phyloP scores from a whole-genome alignment of 2,797 vertebrate genomes.

The Rachycentron canadum region DNA sequence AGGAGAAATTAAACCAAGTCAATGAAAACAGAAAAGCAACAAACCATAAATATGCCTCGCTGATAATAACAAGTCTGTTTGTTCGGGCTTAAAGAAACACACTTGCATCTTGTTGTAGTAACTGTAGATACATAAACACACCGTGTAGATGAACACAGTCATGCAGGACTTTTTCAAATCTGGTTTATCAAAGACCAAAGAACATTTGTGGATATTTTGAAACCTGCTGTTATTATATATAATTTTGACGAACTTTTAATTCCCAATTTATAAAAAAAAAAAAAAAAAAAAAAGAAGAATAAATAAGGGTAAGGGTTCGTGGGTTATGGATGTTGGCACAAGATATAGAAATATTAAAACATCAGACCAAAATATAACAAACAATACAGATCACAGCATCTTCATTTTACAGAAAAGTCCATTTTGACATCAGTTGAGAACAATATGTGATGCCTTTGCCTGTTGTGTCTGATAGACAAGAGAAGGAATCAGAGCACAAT shows the following conservation, averaged over 20 bases:
- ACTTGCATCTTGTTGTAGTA: background rate
- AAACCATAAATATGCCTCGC: constrained; percentile 26
- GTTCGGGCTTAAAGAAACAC: constrained; percentile 32
- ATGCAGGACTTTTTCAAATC: constrained; percentile 23
- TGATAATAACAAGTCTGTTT: constrained; percentile 32
- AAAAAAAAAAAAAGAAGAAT: background rate
- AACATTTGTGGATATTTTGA: constrained; percentile 11
- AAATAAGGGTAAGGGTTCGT: too few species aligned
- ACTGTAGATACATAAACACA: constrained; percentile 20
- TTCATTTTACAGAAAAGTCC: too few species aligned
- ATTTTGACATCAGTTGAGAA: background rate
- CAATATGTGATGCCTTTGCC: constrained; percentile 3
- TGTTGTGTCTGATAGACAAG: background rate
- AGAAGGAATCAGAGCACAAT: constrained; percentile 25
- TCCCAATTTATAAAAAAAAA: background rate
- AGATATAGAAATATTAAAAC: too few species aligned
- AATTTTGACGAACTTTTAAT: constrained; percentile 4
- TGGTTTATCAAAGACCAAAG: constrained; percentile 10
- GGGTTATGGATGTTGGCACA: too few species aligned
- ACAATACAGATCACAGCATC: too few species aligned
- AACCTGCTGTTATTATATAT: constrained; percentile 6
- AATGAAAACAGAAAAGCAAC: constrained; percentile 12
- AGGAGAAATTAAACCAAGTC: constrained; percentile 3
- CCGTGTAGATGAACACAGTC: constrained; percentile 1
- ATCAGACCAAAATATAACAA: too few species aligned